Evolutionary conservation across 2,113 vertebrate species (phyloP).

Genomic region (Dicentrarchus labrax): DNA sequence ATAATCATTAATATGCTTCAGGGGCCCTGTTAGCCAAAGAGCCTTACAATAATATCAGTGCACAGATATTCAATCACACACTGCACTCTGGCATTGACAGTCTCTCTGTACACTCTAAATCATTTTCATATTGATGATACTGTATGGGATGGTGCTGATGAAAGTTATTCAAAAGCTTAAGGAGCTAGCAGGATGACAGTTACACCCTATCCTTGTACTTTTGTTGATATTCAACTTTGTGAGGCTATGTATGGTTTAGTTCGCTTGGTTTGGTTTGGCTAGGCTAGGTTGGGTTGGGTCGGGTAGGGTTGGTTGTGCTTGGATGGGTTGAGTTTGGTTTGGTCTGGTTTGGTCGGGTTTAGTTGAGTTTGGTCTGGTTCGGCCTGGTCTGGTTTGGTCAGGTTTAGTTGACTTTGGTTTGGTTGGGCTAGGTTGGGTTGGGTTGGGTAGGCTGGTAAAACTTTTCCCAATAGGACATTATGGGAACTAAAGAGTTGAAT

Average conservation of each 20-base stretch:
- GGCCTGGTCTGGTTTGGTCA: no score
- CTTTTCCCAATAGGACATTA: background rate
- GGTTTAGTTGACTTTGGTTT: no score
- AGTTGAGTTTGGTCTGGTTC: no score
- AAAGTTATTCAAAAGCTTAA: background rate
- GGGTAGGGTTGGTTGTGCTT: no score
- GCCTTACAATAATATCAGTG: conserved; percentile 2
- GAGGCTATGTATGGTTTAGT: background rate
- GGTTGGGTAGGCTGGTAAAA: no score
- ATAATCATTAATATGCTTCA: conserved; percentile 49
- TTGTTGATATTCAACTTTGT: background rate
- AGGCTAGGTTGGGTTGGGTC: no score
- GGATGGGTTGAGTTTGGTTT: no score
- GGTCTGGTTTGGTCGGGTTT: no score
- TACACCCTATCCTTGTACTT: background rate
- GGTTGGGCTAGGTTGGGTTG: no score
- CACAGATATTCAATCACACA: conserved; percentile 25
- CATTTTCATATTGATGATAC: background rate
- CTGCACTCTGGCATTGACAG: conserved; percentile 10
- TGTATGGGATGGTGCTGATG: conserved; percentile 6
- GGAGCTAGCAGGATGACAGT: background rate
- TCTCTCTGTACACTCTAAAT: background rate
- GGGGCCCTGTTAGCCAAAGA: conserved; percentile 24
- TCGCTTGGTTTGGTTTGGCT: background rate
- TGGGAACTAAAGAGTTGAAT: background rate